Percentiles rank a stretch among this genome's conserved stretches.
Conservation (phyloP, 2,113 vertebrate genomes). For the Regulus satrapa region DNA sequence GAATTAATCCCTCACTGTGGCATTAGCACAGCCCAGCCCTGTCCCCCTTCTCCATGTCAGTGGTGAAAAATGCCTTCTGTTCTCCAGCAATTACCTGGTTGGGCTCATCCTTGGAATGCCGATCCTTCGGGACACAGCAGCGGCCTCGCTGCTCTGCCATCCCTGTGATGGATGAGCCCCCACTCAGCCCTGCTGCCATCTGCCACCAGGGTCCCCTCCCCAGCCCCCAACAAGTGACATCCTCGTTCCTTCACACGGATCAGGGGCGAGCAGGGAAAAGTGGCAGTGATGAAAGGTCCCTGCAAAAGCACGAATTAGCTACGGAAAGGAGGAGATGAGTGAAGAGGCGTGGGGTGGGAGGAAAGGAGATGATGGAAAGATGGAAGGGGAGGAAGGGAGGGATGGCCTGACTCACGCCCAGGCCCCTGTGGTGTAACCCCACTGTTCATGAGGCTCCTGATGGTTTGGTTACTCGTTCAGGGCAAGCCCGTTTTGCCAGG, state of each 20-base stretch:
- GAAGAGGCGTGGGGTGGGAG: neutral
- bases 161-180: neutral
- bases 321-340: neutral
- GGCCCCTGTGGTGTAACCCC: accelerated
- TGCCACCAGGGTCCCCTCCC: neutral
- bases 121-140: neutral
- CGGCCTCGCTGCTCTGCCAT: neutral
- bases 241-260: neutral
- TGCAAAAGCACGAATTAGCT: neutral
- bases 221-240: neutral
- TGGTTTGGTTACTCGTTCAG: neutral
- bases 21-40: neutral
- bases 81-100: neutral
- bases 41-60: neutral
- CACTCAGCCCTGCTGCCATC: neutral
- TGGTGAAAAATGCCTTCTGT: conserved; percentile 22
- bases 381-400: neutral
- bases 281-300: neutral
- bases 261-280: neutral
- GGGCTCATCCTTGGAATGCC: neutral
- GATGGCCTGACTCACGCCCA: neutral
- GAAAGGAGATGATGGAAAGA: neutral
- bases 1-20: conserved; percentile 35
- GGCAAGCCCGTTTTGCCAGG: neutral
- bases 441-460: neutral